Conservation (phyloP, 2,888 invertebrate genomes). For the Nebria salina region DNA sequence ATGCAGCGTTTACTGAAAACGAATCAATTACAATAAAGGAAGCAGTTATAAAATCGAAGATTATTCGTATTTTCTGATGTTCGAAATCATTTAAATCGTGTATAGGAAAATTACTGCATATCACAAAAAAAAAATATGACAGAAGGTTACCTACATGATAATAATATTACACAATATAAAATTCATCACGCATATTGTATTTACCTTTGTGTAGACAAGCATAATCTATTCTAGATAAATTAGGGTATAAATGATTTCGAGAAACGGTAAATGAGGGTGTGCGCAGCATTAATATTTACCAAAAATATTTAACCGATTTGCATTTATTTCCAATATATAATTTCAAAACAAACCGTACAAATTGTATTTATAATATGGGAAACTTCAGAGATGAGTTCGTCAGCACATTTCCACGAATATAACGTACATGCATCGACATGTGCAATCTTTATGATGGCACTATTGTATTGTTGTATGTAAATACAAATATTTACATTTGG, state of each 20-base stretch:
- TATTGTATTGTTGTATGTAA: background rate
- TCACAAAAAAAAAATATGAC: no score
- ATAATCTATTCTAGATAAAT: background rate
- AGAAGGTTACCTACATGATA: background rate
- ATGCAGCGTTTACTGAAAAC: background rate
- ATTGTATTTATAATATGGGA: background rate
- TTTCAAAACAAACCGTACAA: background rate
- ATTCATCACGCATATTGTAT: conserved; percentile 1
- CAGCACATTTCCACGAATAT: background rate
- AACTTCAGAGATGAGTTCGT: background rate
- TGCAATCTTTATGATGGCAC: background rate
- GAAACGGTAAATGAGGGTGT: background rate
- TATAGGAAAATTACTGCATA: background rate
- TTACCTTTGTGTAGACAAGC: background rate
- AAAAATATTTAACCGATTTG: no score
- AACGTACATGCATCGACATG: background rate
- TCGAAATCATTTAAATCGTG: background rate
- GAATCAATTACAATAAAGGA: background rate
- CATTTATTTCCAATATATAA: background rate
- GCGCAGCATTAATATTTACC: background rate
- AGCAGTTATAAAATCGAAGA: conserved; percentile 1
- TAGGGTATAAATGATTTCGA: background rate
- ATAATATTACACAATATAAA: background rate
- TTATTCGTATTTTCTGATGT: background rate
- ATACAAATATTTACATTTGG: background rate